Base-by-base conservation (phyloP, 2,888 invertebrate species). In the Cephus sareptanus region DNA sequence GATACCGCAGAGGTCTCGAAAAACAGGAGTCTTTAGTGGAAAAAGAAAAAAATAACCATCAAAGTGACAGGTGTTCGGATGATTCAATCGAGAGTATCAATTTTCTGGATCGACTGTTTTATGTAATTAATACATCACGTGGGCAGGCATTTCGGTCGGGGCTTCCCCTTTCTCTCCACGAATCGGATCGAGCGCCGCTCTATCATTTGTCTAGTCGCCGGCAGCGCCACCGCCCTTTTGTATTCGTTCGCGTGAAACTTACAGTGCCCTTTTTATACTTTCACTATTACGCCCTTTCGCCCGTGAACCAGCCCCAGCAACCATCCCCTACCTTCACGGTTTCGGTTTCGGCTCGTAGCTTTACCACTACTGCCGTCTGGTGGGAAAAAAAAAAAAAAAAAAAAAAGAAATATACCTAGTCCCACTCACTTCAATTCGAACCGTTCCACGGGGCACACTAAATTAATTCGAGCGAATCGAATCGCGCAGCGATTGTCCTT, bases 61-160 rank as follows among this genome's bases (percentile, higher is more conserved):
- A 11, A 78, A 74, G 68, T 79, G 81, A 84, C 84, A 82, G 82
- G 82, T 81, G 81, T 69, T 77, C 73, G 37, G 40, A 33, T 23
- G 56, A 78, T 78, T 76, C 75, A 78, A 76, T 78, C 78, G 75
- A 78, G 76, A 82, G 81, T 85, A 86, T 85, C 84, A 85, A 87
- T 89, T 88, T 88, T 85, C 83, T 82, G 79, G 81, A 79, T 81
- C 82, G 84, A 83, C 81, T 83, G 85, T 86, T 85, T 84, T 82
- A 82, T 82, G 82, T 83, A 89, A 88, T 88, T 87, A 88, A 87
- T 86, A 86, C 82, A 84, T 87, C 85, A 85, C 80, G 75, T 82
- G 69, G 80, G 75, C 77, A 79, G 81, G 81, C 81, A 76, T 81
- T 84, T 81, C 80, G 81, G 73, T 80, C 70, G 79, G 81, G 81